These are phyloP conservation scores for Pammene fasciana DNA, from an alignment of 2,888 invertebrate species.

Conservation along the genomic window DNA sequence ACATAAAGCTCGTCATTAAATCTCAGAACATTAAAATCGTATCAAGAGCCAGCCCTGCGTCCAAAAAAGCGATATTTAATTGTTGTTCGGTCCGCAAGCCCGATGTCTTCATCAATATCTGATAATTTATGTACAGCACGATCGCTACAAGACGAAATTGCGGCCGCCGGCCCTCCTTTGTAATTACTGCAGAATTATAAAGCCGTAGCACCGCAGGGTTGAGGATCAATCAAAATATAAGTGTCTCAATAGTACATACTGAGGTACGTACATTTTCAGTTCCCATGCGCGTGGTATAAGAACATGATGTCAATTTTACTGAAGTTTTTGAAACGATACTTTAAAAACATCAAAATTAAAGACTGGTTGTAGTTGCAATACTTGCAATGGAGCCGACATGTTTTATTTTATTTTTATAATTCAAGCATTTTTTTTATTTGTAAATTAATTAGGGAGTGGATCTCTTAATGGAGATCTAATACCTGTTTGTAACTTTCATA, in stretches of 20 bases:
- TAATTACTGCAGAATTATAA: slow-evolving; percentile 83
- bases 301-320: neutral
- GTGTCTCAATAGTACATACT: slow-evolving; percentile 6
- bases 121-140: slow-evolving; percentile 82
- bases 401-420: no score
- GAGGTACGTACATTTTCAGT: neutral
- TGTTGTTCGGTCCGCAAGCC: slow-evolving; percentile 70
- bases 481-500: no score
- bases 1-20: slow-evolving; percentile 15
- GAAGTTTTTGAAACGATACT: no score
- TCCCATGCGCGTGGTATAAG: slow-evolving; percentile 3
- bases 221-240: slow-evolving; percentile 46
- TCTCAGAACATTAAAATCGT: slow-evolving; percentile 36
- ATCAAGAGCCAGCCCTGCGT: slow-evolving; percentile 46
- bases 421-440: no score
- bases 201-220: slow-evolving; percentile 77
- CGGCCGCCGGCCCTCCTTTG: slow-evolving; percentile 85
- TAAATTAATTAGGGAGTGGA: no score
- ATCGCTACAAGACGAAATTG: slow-evolving; percentile 82
- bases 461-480: no score
- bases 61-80: slow-evolving; percentile 59
- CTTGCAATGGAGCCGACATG: no score
- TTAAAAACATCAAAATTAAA: no score
- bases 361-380: no score
- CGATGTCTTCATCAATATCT: slow-evolving; percentile 84